Evolutionary conservation across 2,113 vertebrate species (phyloP), one percentile per base, ranked within the genome.

Genomic region (Drymodes brunneopygia): DNA sequence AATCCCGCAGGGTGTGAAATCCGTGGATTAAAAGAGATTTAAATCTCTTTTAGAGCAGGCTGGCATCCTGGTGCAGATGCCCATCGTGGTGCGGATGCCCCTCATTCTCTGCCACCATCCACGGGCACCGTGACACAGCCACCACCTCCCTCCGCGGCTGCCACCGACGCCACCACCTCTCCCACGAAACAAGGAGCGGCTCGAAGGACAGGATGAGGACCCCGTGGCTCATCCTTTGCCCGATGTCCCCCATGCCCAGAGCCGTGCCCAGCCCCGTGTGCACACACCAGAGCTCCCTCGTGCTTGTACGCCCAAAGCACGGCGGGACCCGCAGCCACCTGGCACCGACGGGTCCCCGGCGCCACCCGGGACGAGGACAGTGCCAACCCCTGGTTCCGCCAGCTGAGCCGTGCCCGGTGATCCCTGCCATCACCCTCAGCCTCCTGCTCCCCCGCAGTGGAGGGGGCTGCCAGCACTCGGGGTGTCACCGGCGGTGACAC

Each of bases 241-340:
- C 1, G 0, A 1, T 8, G 33, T 24, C 10, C 40, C 62, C 44
- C 42, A 1, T 0, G 4, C 54, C 48, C 25, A 42, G 31, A 14
- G 28, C 61, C 3, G 1, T 5, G 6, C 71, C 56, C 56, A 17
- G 35, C 69, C 74, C 86, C 36, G 0, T 0, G 62, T 7, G 81
- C 73, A 12, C 27, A 4, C 40, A 2, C 4, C 1, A 45, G 17
- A 18, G 15, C 45, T 38, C 13, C 3, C 73, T 31, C 9, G 1
- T 40, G 74, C 25, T 56, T 33, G 7, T 1, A 33, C 42, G 3
- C 79, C 73, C 74, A 22, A 53, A 66, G 44, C 71, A 45, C 65
- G 12, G 44, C 21, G 0, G 31, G 31, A 84, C 77, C 71, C 21
- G 7, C 36, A 2, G 57, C 74, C 65, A 1, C 45, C 22, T 3